These are phyloP conservation scores for Myiothlypis coronata DNA, from an alignment of 2,797 vertebrate species.

Conservation along the genomic window DNA sequence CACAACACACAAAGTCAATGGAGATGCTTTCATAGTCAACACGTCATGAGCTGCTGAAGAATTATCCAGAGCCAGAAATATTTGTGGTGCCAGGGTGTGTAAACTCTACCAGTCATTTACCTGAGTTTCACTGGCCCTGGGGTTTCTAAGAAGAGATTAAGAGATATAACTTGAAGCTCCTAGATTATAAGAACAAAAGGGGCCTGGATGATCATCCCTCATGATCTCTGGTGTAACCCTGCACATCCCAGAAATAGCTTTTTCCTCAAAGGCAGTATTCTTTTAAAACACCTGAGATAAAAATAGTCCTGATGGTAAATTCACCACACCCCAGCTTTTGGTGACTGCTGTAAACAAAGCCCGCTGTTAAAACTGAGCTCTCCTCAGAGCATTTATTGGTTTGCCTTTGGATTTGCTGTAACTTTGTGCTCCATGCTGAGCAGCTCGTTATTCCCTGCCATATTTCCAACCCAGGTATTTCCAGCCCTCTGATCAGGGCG, in stretches of 20 bases:
- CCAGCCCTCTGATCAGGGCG: background rate
- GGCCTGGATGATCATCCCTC: background rate
- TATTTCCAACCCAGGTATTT: background rate
- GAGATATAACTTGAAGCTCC: background rate
- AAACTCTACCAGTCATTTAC: background rate
- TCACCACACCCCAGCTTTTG: background rate
- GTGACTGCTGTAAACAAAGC: background rate
- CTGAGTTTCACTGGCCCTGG: background rate
- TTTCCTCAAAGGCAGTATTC: background rate
- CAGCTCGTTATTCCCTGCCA: background rate
- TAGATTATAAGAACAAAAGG: background rate
- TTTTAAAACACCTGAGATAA: background rate
- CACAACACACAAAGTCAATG: background rate
- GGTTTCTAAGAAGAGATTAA: background rate
- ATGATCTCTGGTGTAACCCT: background rate
- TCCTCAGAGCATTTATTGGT: accelerated
- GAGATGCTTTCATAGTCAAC: background rate
- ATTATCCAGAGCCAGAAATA: background rate
- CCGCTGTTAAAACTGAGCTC: background rate
- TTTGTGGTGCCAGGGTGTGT: background rate
- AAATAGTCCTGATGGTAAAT: background rate
- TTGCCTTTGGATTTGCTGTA: background rate
- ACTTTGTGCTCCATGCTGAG: accelerated
- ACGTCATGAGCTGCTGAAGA: background rate
- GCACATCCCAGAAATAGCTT: background rate